Evolutionary conservation across 35 echinoderm and acorn worm species (phyloP).

Genomic region (Anneissia japonica): DNA sequence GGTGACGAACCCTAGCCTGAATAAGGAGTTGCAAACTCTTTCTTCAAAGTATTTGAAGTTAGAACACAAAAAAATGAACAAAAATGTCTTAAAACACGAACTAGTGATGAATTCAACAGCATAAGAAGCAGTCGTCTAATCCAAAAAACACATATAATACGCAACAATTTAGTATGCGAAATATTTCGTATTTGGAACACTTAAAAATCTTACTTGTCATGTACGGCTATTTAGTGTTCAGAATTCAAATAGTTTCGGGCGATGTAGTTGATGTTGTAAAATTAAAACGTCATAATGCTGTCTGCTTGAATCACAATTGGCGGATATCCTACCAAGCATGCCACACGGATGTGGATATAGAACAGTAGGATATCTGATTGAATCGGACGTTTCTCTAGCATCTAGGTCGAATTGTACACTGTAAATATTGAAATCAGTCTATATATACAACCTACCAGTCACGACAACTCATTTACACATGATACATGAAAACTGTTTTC

Average conservation of each 20-base stretch:
- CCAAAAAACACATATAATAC: too few relatives aligned
- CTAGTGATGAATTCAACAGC: too few relatives aligned
- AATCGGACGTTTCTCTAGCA: background rate
- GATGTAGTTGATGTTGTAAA: background rate
- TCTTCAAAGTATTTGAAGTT: too few relatives aligned
- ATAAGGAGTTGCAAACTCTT: too few relatives aligned
- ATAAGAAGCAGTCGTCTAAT: too few relatives aligned
- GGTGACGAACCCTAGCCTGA: too few relatives aligned
- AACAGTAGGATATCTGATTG: background rate
- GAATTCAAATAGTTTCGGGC: background rate
- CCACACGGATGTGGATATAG: background rate
- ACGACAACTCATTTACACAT: too few relatives aligned
- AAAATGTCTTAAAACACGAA: too few relatives aligned
- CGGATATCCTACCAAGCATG: background rate
- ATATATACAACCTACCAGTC: too few relatives aligned
- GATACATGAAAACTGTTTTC: too few relatives aligned
- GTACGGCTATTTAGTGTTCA: background rate
- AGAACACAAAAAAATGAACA: too few relatives aligned
- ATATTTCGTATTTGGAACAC: background rate
- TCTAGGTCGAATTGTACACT: background rate
- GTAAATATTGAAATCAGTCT: too few relatives aligned
- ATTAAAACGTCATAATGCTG: background rate
- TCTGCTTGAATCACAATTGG: background rate
- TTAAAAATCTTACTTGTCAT: background rate
- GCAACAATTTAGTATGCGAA: background rate